These are phyloP conservation scores for Phoeniculus purpureus DNA, from an alignment of 2,797 vertebrate genomes.

Conservation along the genomic window DNA sequence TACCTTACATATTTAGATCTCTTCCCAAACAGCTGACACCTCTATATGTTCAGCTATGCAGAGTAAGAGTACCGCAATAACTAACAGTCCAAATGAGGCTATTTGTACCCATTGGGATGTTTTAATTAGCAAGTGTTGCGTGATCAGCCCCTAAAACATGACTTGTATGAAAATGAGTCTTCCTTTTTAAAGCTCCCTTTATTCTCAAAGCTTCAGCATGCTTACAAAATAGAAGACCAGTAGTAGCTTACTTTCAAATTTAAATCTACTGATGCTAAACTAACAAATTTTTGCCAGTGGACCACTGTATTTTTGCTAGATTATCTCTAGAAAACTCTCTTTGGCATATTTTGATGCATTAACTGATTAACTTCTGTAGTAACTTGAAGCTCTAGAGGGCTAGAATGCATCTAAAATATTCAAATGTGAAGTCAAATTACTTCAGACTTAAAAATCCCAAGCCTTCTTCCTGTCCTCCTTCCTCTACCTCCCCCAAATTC, in stretches of 20 bases:
- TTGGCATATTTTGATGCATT: not conserved
- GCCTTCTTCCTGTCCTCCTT: not conserved
- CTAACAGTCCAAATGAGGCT: not conserved
- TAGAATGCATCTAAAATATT: not conserved
- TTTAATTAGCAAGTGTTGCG: not conserved
- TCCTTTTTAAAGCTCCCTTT: not conserved
- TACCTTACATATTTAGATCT: not conserved
- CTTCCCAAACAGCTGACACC: not conserved
- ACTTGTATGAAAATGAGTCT: not conserved
- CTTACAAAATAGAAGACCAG: not conserved
- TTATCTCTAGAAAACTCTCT: not conserved
- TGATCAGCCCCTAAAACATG: not conserved
- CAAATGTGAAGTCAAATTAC: not conserved
- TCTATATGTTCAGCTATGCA: not conserved
- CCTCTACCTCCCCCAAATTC: fast-evolving
- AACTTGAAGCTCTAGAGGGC: not conserved
- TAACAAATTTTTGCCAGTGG: not conserved
- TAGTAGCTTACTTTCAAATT: not conserved
- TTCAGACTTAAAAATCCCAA: not conserved
- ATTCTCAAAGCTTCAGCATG: not conserved
- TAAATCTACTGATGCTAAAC: not conserved
- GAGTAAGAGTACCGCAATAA: not conserved
- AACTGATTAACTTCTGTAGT: not conserved
- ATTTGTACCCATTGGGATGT: not conserved
- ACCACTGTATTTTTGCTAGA: not conserved